Conservation (phyloP, 2,797 vertebrate species). For the Hafferia zeledoni region DNA sequence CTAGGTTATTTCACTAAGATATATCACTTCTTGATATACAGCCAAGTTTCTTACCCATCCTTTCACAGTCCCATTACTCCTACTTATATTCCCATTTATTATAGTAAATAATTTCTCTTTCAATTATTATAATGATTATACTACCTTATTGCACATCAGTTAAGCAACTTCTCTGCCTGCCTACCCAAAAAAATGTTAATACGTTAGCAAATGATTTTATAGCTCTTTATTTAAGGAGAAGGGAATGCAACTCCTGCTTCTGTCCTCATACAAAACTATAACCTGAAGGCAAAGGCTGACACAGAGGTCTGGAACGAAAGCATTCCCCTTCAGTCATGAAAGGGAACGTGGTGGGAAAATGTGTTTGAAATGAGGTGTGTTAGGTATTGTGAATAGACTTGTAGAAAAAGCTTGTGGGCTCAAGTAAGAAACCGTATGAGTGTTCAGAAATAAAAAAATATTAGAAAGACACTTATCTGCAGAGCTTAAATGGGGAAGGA, state of each 20-base stretch:
- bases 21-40: slow-evolving; percentile 34
- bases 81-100: slow-evolving; percentile 63
- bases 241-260: not conserved
- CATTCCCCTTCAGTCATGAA: not conserved
- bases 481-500: not conserved
- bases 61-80: slow-evolving; percentile 54
- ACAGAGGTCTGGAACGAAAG: not conserved
- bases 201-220: not conserved
- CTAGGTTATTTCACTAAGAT: slow-evolving; percentile 41
- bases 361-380: not conserved
- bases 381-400: not conserved
- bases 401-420: not conserved
- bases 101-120: slow-evolving; percentile 68
- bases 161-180: not conserved
- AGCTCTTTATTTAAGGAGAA: not conserved
- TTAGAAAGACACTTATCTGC: not conserved
- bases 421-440: not conserved
- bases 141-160: slow-evolving; percentile 28
- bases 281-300: not conserved
- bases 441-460: not conserved
- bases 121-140: slow-evolving; percentile 52
- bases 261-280: not conserved
- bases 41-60: slow-evolving; percentile 54
- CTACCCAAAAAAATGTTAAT: not conserved
- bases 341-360: not conserved